phyloP scores from a whole-genome alignment of 1,140 invertebrate genomes.

The Tyrophagus putrescentiae region DNA sequence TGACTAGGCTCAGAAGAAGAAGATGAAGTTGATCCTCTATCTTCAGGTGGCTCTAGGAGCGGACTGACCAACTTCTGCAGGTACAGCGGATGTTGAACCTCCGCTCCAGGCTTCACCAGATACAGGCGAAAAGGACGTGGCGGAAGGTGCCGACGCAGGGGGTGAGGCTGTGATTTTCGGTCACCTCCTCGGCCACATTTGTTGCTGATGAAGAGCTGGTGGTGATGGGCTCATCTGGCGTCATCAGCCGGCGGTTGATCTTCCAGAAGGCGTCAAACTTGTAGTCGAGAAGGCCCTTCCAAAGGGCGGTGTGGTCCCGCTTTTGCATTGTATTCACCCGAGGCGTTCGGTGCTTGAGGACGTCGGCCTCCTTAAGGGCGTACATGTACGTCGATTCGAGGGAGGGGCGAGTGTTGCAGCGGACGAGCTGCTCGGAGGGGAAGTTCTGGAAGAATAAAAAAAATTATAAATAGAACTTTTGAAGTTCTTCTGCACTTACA shows the following conservation, averaged over 20 bases:
- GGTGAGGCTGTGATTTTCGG: neutral
- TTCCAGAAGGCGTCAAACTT: slow-evolving; percentile 99
- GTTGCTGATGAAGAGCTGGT: neutral
- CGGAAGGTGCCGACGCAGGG: slow-evolving; percentile 53
- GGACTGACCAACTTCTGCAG: slow-evolving; percentile 56
- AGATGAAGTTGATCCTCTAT: no score
- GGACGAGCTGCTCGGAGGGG: slow-evolving; percentile 38
- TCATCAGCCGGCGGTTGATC: slow-evolving; percentile 87
- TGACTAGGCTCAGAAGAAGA: no score
- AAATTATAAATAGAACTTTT: slow-evolving; percentile 13
- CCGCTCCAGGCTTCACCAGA: slow-evolving; percentile 3
- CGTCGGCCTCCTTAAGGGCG: slow-evolving; percentile 91
- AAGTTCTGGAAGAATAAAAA: slow-evolving; percentile 34
- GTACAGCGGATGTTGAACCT: slow-evolving; percentile 29
- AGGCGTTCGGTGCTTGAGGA: slow-evolving; percentile 79
- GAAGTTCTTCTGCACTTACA: slow-evolving; percentile 20
- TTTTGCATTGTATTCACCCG: slow-evolving; percentile 89
- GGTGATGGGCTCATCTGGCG: slow-evolving; percentile 31
- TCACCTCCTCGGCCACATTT: slow-evolving; percentile 35
- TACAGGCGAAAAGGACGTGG: slow-evolving; percentile 83
- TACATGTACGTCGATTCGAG: slow-evolving; percentile 88
- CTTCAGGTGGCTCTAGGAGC: slow-evolving; percentile 30
- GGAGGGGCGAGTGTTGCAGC: slow-evolving; percentile 51
- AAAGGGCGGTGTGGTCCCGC: slow-evolving; percentile 91
- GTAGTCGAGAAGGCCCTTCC: slow-evolving; percentile 83